Percentiles rank a stretch among this genome's conserved stretches.
Evolutionary conservation across 1,140 invertebrate species (phyloP).

Genomic region (Popillia japonica): DNA sequence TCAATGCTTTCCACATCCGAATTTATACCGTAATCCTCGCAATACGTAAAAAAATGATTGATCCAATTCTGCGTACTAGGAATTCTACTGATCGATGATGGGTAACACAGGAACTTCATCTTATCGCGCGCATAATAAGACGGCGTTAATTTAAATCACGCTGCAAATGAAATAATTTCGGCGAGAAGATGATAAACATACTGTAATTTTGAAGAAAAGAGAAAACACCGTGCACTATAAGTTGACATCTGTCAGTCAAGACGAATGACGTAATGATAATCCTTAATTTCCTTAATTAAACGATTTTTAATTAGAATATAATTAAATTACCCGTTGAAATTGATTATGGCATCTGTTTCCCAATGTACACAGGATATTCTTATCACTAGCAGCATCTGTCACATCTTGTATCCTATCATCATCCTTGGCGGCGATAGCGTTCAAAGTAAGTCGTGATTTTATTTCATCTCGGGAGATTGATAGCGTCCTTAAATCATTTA

Average conservation of each 20-base stretch:
- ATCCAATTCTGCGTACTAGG: background rate
- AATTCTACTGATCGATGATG: background rate
- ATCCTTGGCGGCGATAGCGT: background rate
- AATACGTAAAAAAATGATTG: background rate
- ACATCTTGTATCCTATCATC: background rate
- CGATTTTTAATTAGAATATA: background rate
- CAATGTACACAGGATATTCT: background rate
- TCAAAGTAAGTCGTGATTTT: background rate
- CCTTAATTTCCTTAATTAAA: no score
- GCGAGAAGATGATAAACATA: background rate
- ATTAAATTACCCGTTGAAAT: slow-evolving; percentile 15
- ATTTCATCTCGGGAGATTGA: background rate
- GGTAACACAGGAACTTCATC: background rate
- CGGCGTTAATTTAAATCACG: background rate
- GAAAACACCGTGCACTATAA: no score
- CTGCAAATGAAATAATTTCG: background rate
- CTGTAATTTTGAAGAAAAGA: background rate
- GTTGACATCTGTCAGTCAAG: background rate
- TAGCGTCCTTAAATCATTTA: background rate
- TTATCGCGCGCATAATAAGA: background rate
- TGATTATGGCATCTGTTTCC: background rate
- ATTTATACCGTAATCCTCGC: background rate
- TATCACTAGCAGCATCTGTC: background rate
- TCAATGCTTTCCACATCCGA: background rate
- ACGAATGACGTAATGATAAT: background rate